Evolutionary conservation across 2,888 invertebrate genomes (phyloP).

Genomic region (Thereva unica): DNA sequence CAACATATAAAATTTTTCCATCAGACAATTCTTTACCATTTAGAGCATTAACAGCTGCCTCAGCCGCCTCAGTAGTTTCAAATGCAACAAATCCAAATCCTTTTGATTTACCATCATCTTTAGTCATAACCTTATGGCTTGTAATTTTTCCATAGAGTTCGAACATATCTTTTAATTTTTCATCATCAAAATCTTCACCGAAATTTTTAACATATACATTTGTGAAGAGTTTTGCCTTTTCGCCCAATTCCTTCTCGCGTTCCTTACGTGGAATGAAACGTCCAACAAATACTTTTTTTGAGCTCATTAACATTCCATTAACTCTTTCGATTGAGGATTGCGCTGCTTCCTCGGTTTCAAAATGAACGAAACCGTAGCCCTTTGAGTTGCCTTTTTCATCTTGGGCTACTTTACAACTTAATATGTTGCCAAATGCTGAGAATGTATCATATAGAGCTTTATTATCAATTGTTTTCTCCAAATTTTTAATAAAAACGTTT

Average conservation of each 20-base stretch:
- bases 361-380: conserved; percentile 98
- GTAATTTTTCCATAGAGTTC: conserved; percentile 91
- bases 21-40: conserved; percentile 89
- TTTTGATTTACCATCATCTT: conserved; percentile 91
- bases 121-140: conserved; percentile 86
- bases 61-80: conserved; percentile 94
- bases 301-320: conserved; percentile 96
- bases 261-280: conserved; percentile 97
- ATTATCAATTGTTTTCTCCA: conserved; percentile 98
- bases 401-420: conserved; percentile 97
- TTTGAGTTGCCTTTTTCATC: conserved; percentile 94
- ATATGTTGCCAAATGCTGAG: conserved; percentile 97
- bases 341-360: conserved; percentile 97
- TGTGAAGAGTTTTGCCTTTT: conserved; percentile 94
- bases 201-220: conserved; percentile 99
- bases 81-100: conserved; percentile 99
- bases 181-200: conserved; percentile 91
- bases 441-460: conserved; percentile 99
- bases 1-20: conserved; percentile 90
- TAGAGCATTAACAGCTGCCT: conserved; percentile 87
- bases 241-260: conserved; percentile 96
- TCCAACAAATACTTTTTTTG: conserved; percentile 97
- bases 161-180: conserved; percentile 87
- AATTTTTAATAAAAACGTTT: conserved; percentile 99
- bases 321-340: conserved; percentile 98